Base-by-base conservation (phyloP, 2,888 invertebrate genomes). In the Spilarctia lutea region DNA sequence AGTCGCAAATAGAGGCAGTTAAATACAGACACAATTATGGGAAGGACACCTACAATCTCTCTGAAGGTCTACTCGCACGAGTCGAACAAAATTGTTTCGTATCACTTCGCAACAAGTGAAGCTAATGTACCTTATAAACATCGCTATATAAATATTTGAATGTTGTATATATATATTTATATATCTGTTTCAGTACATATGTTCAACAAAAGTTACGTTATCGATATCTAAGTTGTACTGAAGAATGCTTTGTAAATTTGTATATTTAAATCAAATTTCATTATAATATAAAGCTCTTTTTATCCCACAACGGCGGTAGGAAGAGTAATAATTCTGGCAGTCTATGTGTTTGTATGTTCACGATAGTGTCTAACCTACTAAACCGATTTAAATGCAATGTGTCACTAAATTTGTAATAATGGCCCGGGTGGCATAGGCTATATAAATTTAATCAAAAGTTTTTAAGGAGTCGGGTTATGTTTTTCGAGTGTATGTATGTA, bases 61-160 rank as follows among this genome's bases (percentile, higher is more conserved):
- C 68, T 42, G 68, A 3, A 65, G 48, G 70, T 75, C 74, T 60
- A 24, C 70, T 68, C 66, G 35, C 71, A 78, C 68, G 74, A 73
- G 71, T 80, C 70, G 74, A 77, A 68, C 74, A 80, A 82, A 78
- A 80, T 74, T 75, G 73, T 81, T 72, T 42, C 76, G 45, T 81
- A 83, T 77, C 75, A 67, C 63, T 30, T 67, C 45, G 65, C 45
- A 76, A 83, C 81, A 85, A 83, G 85, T 79, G 65, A 67, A 65
- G 74, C 69, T 79, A 79, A 83, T 80, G 72, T 83, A 73, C 75
- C 72, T 76, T 75, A 74, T 71, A 77, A 85, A 81, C 73, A 79
- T 81, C 24, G 60, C 30, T 71, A 71, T 71, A 72, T 71, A 72
- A 71, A 68, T 65, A 52, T 18, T 16, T 63, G 27, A 63, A 63